Base-by-base conservation (phyloP, 2,113 vertebrate genomes). In the Mobula hypostoma region DNA sequence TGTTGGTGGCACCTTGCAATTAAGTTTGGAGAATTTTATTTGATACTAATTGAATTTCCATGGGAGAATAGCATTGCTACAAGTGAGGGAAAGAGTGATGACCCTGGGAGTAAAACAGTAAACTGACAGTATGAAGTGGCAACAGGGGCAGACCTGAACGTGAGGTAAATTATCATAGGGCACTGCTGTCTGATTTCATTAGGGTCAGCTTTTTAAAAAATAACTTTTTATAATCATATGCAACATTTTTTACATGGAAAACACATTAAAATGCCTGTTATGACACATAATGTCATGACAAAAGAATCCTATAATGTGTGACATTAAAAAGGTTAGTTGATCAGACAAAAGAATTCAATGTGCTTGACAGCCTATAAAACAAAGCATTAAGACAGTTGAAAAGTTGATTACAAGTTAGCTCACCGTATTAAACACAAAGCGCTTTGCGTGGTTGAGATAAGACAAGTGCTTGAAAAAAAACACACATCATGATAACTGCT, bases 321-420 rank as follows among this genome's bases (percentile, higher is more conserved):
- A 90, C 61, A 90, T 90, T 90, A 90, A 90, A 90, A 66, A 90
- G 85, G 85, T 90, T 66, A 90, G n/a, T 90, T 68, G 85, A 90
- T 90, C 85, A 90, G 85, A 90, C 61, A 90, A 90, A 90, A 32
- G 85, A 90, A 19, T 90, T 90, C 85, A 68, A 63, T 32, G 5
- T 90, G 61, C 85, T 66, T 90, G 85, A 90, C 85, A 90, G 85
- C 29, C 85, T 90, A 66, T 90, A 90, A 66, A 90, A 90, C n/a
- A 90, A 66, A 61, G 85, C 85, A 90, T 66, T 66, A 90, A 90
- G 85, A 90, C 85, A 90, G 61, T 6, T 90, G 85, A 90, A 90
- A 90, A 90, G 61, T 90, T 90, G 85, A 90, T 90, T 90, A 90
- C 85, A 90, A 90, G 85, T 90, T 66, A 90, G 85, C 85, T 90